Conservation (phyloP, 2,888 invertebrate species). For the Eledona agricola region DNA sequence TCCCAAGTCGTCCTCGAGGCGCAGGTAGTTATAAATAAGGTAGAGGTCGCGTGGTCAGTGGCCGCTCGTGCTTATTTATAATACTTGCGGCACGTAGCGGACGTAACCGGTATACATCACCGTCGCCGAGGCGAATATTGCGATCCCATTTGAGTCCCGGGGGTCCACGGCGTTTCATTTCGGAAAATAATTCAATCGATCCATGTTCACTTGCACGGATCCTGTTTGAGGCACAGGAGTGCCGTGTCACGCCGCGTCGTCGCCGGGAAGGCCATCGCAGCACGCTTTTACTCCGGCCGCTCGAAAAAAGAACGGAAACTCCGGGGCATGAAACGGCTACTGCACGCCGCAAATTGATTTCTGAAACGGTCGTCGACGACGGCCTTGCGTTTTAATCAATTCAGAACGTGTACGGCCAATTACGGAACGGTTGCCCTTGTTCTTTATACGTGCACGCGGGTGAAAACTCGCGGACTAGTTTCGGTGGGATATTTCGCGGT, state of each 20-base stretch:
- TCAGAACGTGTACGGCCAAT: slow-evolving; percentile 27
- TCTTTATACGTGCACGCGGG: slow-evolving; percentile 12
- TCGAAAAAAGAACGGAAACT: slow-evolving; percentile 11
- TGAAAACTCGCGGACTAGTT: no score
- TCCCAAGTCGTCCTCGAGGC: slow-evolving; percentile 27
- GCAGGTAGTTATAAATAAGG: slow-evolving; percentile 35
- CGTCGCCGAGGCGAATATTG: slow-evolving; percentile 16
- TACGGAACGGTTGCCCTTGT: slow-evolving; percentile 21
- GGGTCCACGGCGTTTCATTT: slow-evolving; percentile 3
- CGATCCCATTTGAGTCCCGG: slow-evolving; percentile 12
- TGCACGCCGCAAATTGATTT: slow-evolving; percentile 19
- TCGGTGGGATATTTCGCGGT: no score
- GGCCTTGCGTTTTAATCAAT: slow-evolving; percentile 26
- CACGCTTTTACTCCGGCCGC: slow-evolving; percentile 1
- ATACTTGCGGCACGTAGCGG: slow-evolving; percentile 35
- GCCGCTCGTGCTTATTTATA: slow-evolving; percentile 38
- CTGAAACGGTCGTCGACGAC: slow-evolving; percentile 7
- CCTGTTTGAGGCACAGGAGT: no score
- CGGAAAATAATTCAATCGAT: no score
- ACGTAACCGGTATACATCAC: slow-evolving; percentile 37
- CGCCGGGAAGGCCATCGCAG: not conserved
- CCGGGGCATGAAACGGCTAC: slow-evolving; percentile 8
- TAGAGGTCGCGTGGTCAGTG: slow-evolving; percentile 38
- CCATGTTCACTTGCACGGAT: no score
- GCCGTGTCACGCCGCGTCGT: no score